Base-by-base conservation (phyloP, 1,140 invertebrate genomes). In the Pissodes strobi region DNA sequence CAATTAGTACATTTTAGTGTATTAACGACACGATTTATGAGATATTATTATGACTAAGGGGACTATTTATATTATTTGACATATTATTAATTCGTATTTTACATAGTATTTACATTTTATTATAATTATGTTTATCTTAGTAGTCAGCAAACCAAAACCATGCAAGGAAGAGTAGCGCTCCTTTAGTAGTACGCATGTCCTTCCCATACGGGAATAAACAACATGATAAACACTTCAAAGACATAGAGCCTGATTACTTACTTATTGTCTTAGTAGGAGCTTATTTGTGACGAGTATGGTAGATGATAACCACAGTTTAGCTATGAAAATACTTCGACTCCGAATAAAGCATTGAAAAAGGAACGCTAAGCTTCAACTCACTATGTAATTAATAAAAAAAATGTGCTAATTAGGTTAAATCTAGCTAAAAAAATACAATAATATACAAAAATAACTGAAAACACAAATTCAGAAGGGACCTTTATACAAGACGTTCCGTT, bases 1-100 rank as follows among this genome's bases (percentile, higher is more conserved):
- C 5, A 57, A 57, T 64, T 64, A 64, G 62, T 64, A 51, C 23
- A 49, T 56, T 62, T 62, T 45, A 49, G 45, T 63, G 53, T 23
- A 67, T 69, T 55, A 69, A 69, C 12, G 6, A 1, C 39, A 43
- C 22, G 30, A 45, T 18, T 45, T 19, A 45, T 22, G 18, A 25
- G 19, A 17, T 9, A 12, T 17, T 18, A 34, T 52, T 18, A 17
- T 13, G 4, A 22, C n/a, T 51, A n/a, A 46, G 13, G 22, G n/a
- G 23, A 12, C 15, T 34, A 37, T 27, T 46, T 39, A 57, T 37
- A 38, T 38, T 37, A 25, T 39, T 56, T 37, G 23, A 39, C 38
- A 45, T 43, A 53, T 53, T 46, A 55, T 53, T n/a, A n/a, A n/a
- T 53, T 53, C 18, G 8, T 18, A 45, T 21, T 45, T 45, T 18